Conservation (phyloP, 2,797 vertebrate species). For the Fringilla coelebs region DNA sequence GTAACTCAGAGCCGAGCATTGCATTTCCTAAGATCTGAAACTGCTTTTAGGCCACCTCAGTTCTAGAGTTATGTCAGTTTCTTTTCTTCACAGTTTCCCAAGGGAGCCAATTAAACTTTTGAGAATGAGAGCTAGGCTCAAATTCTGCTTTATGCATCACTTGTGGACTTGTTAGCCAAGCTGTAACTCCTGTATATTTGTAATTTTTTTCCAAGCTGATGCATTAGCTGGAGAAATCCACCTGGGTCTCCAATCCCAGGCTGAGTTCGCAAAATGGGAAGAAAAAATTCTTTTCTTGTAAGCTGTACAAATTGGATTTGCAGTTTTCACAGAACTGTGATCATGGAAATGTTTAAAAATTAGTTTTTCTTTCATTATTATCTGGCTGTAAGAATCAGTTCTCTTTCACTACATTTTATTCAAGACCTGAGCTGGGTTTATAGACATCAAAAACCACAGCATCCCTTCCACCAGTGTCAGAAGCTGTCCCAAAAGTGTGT, state of each 20-base stretch:
- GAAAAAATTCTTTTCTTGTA: neutral
- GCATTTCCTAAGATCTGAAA: neutral
- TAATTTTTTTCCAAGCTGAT: neutral
- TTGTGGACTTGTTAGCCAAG: constrained; percentile 19
- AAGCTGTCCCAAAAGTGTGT: neutral
- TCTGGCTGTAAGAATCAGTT: neutral
- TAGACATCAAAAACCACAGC: neutral
- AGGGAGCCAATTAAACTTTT: constrained; percentile 56
- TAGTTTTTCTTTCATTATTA: neutral
- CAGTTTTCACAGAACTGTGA: neutral
- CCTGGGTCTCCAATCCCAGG: neutral
- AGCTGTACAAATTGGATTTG: neutral
- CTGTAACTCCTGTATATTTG: neutral
- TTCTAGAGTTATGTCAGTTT: neutral
- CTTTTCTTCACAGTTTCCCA: constrained; percentile 12
- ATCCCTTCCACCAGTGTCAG: neutral
- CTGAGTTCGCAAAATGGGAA: neutral
- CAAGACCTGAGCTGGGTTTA: neutral
- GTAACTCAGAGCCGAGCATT: neutral
- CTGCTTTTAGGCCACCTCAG: constrained; percentile 14
- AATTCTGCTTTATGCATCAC: neutral
- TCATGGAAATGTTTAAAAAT: neutral
- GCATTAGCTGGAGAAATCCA: neutral
- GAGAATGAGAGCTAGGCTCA: neutral
- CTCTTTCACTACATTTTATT: neutral